A percentile compares a stretch with the other conserved stretches of the same genome.
phyloP scores from a whole-genome alignment of 1,140 invertebrate species.

The Anastatus disparis region DNA sequence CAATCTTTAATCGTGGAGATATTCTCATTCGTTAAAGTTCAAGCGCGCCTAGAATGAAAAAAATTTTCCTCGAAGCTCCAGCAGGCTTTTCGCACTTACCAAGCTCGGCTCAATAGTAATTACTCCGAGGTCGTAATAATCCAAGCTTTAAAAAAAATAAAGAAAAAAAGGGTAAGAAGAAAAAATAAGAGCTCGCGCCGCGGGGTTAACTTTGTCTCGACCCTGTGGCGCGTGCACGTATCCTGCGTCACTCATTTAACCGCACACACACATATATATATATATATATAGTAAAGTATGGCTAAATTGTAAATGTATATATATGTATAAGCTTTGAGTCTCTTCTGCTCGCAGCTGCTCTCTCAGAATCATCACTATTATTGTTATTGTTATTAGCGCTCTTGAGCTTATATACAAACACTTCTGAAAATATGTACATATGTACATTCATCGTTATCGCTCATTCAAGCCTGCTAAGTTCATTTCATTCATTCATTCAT shows the following conservation, averaged over 20 bases:
- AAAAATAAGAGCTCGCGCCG: neutral
- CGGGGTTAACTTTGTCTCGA: neutral
- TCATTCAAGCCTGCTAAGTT: conserved; percentile 42
- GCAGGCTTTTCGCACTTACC: neutral
- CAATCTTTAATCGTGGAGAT: no score
- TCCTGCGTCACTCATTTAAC: neutral
- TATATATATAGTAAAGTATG: no score
- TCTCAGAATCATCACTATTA: neutral
- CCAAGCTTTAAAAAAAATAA: neutral
- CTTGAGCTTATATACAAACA: neutral
- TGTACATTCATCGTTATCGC: conserved; percentile 32
- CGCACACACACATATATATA: no score
- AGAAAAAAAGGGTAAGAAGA: no score
- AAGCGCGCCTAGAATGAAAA: no score
- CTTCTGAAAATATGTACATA: no score
- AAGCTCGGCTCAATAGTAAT: conserved; percentile 6
- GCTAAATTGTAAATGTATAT: no score
- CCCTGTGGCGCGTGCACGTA: neutral
- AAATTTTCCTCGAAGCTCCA: neutral
- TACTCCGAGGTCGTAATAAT: conserved; percentile 19
- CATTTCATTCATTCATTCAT: conserved; percentile 48
- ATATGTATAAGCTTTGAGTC: neutral
- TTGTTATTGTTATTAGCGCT: neutral
- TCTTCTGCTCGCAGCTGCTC: no score
- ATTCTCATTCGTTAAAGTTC: no score